These are phyloP conservation scores for Brachymystax lenok DNA, from an alignment of 2,797 vertebrate species.

Conservation along the genomic window DNA sequence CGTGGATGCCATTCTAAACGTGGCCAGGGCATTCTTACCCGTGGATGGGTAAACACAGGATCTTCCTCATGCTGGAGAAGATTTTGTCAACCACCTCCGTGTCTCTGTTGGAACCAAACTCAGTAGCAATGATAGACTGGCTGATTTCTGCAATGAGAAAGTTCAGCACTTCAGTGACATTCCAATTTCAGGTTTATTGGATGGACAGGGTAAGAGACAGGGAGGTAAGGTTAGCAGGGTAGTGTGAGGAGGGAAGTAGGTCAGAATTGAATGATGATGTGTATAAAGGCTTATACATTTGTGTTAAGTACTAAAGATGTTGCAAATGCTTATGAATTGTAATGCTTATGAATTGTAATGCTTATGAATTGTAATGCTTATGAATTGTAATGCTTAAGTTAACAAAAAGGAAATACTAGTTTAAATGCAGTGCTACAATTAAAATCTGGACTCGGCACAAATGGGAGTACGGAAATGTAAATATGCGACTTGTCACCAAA, in stretches of 20 bases:
- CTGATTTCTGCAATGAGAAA: conserved; percentile 80
- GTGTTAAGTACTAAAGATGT: background rate
- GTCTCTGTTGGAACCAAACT: conserved; percentile 87
- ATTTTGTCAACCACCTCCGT: conserved; percentile 81
- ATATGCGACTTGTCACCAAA: background rate
- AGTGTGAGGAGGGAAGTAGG: background rate
- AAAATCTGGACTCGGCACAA: background rate
- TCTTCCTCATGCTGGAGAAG: conserved; percentile 90
- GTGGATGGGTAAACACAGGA: conserved; percentile 86
- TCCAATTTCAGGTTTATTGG: background rate
- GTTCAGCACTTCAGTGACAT: conserved; percentile 10
- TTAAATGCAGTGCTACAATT: background rate
- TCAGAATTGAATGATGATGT: background rate
- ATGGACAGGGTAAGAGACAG: background rate
- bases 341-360: no score
- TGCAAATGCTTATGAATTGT: background rate
- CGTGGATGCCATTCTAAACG: no score
- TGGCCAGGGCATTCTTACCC: background rate
- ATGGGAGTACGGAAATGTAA: background rate
- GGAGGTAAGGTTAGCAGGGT: background rate
- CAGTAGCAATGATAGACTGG: conserved; percentile 89
- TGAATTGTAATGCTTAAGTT: no score
- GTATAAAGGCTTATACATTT: no score
- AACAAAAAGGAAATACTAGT: background rate
- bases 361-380: no score